Conservation (phyloP, 2,888 invertebrate genomes). For the Subacronicta megacephala region DNA sequence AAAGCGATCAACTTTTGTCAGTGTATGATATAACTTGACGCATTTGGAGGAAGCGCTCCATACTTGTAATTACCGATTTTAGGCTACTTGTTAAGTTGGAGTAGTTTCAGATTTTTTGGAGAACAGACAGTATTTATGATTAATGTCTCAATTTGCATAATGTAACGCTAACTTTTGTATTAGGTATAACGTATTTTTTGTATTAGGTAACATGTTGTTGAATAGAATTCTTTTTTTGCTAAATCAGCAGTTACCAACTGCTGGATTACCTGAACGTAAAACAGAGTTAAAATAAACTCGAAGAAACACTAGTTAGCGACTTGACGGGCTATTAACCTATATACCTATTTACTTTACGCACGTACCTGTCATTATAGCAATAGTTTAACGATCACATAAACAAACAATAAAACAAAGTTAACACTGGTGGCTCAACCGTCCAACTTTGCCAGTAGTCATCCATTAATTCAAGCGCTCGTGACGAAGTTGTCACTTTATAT, state of each 20-base stretch:
- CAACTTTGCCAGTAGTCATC: conserved; percentile 56
- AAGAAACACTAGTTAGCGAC: conserved; percentile 23
- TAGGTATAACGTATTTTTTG: no score
- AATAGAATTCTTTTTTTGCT: no score
- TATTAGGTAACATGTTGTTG: no score
- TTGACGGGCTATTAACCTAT: conserved; percentile 39
- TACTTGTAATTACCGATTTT: no score
- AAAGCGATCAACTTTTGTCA: conserved; percentile 52
- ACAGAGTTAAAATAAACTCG: conserved; percentile 12
- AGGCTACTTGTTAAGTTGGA: no score
- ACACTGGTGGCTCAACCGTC: conserved; percentile 48
- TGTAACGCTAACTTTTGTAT: no score
- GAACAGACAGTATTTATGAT: no score
- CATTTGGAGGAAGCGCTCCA: conserved; percentile 12
- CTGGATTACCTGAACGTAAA: conserved; percentile 22
- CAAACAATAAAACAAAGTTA: conserved; percentile 48
- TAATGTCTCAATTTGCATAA: no score
- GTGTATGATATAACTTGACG: conserved; percentile 39
- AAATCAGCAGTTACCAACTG: conserved; percentile 2
- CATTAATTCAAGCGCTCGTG: conserved; percentile 66
- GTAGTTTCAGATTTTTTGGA: no score
- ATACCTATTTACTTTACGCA: conserved; percentile 38
- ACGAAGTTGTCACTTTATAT: conserved; percentile 79
- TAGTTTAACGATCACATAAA: conserved; percentile 47
- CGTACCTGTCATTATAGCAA: conserved; percentile 41